Base-by-base conservation (phyloP, 2,113 vertebrate genomes). In the Opisthocomus hoazin region DNA sequence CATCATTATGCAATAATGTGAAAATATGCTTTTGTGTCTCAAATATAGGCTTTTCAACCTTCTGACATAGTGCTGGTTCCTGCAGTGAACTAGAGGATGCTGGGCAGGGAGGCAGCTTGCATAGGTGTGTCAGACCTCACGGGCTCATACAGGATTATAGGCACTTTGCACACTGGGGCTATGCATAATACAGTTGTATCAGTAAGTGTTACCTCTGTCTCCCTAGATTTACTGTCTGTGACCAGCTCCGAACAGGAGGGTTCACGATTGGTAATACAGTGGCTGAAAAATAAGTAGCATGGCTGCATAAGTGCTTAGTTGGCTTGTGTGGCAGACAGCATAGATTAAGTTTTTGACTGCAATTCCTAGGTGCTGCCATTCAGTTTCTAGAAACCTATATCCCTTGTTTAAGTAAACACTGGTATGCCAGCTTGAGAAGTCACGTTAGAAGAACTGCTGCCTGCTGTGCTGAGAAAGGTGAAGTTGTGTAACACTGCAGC, bases 401-500 rank as follows among this genome's bases (percentile, higher is more conserved):
- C 63, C 29, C 13, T 37, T 61, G 2, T 41, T 94, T 74, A 65
- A 54, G 29, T 63, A 51, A 73, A 87, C 26, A 22, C 66, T 87
- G 32, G 6, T 51, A 8, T 39, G 9, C 30, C 43, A 64, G 68
- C 36, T 51, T 4, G 7, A 66, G 65, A 77, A 78, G 15, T 51
- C 39, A 58, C 0, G 0, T 75, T 41, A 56, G 45, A 87, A 80
- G 53, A 65, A 24, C 84, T 83, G 58, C 65, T 93, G 66, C 78
- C 61, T 94, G 65, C 68, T 1, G 1, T 4, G 22, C 83, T 84
- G 41, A 66, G 77, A 82, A 74, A 84, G 50, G 37, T 48, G 2
- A 71, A 84, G 83, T 97, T 97, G 96, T 97, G 70, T 97, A 97
- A 97, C 92, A 73, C 86, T 97, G 94, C 96, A 96, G 96, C 80